Evolutionary conservation across 2,888 invertebrate genomes (phyloP).

Genomic region (Pseudolycoriella hygida): DNA sequence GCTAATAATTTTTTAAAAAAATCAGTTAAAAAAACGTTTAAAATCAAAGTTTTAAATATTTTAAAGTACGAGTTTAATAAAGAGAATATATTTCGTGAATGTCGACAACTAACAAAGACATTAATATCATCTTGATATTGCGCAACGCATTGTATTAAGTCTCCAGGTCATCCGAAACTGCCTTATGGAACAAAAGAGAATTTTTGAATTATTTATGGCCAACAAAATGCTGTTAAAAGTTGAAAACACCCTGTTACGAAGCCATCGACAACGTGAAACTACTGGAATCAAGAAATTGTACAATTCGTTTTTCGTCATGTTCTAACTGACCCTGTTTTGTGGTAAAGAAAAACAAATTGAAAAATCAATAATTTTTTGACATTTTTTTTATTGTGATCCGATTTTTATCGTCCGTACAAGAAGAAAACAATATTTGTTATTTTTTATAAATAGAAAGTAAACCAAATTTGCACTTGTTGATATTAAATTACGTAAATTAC

Average conservation of each 20-base stretch:
- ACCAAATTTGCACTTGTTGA: too few relatives aligned
- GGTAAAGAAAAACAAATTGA: not conserved
- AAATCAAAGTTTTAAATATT: not conserved
- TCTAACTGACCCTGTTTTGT: constrained; percentile 35
- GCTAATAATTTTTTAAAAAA: too few relatives aligned
- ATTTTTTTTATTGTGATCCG: not conserved
- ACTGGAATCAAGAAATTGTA: constrained; percentile 74
- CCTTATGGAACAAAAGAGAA: not conserved
- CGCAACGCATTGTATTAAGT: not conserved
- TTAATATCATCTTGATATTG: too few relatives aligned
- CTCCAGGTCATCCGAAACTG: not conserved
- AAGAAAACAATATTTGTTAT: too few relatives aligned
- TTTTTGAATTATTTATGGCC: constrained; percentile 9
- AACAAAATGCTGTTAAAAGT: constrained; percentile 52
- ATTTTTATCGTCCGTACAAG: too few relatives aligned
- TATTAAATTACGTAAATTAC: too few relatives aligned
- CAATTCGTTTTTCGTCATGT: constrained; percentile 74
- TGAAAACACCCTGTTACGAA: constrained; percentile 58
- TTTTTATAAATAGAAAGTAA: too few relatives aligned
- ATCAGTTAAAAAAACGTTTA: not conserved
- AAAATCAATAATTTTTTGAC: not conserved
- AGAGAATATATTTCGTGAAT: not conserved
- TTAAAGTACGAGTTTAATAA: too few relatives aligned
- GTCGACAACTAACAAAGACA: too few relatives aligned
- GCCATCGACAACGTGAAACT: constrained; percentile 66